These are phyloP conservation scores for Thysanoteuthis rhombus DNA, from an alignment of 2,888 invertebrate genomes.

Conservation along the genomic window DNA sequence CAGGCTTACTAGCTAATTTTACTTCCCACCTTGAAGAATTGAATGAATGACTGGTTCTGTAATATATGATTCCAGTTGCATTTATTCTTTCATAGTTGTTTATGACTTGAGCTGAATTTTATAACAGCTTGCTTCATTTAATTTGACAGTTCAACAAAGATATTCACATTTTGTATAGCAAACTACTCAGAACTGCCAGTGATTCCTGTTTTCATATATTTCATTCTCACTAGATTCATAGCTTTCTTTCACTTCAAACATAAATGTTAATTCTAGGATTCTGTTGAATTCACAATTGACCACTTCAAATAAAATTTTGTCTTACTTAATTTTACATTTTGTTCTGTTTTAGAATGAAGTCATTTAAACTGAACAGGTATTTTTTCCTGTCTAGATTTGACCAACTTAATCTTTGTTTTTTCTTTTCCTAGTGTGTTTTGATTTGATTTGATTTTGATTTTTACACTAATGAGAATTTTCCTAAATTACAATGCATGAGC, in stretches of 20 bases:
- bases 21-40: no score
- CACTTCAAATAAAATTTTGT: not conserved
- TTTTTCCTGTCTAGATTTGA: constrained; percentile 29
- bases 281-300: not conserved
- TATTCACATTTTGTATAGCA: no score
- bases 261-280: not conserved
- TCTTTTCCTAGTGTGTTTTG: not conserved
- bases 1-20: no score
- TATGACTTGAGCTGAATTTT: no score
- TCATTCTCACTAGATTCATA: not conserved
- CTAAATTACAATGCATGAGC: not conserved
- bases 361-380: constrained; percentile 31
- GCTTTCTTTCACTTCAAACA: no score
- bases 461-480: not conserved
- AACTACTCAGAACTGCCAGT: no score
- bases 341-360: constrained; percentile 28
- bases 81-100: no score
- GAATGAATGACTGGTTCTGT: no score
- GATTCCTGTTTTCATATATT: not conserved
- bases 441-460: not conserved
- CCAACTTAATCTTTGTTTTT: not conserved
- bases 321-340: not conserved
- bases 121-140: no score
- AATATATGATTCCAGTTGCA: no score
- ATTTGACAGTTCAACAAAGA: no score